Conservation (phyloP, 2,797 vertebrate genomes). For the Chaenodraco wilsoni region DNA sequence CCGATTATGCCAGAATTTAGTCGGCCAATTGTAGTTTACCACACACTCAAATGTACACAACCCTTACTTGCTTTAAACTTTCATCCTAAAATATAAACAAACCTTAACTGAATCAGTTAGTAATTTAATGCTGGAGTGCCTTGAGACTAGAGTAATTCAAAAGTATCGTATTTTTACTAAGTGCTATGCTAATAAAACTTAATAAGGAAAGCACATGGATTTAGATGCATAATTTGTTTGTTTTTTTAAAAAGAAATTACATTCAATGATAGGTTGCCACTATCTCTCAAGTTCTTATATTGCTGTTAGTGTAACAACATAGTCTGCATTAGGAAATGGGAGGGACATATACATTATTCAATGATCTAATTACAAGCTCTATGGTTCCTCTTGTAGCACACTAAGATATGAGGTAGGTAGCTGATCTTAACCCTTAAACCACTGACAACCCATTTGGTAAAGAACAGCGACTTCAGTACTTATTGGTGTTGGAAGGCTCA, state of each 20-base stretch:
- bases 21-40: slow-evolving; percentile 2
- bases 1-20: neutral
- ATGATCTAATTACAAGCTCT: neutral
- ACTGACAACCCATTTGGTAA: neutral
- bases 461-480: neutral
- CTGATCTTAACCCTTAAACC: neutral
- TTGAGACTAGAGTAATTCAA: slow-evolving; percentile 1
- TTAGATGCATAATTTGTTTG: neutral
- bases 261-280: neutral
- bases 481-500: neutral
- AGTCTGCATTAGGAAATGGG: neutral
- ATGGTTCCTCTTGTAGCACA: neutral
- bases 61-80: neutral
- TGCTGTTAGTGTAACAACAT: neutral
- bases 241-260: neutral
- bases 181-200: neutral
- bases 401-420: neutral
- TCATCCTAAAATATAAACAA: slow-evolving; percentile 40
- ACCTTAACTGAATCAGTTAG: slow-evolving; percentile 32
- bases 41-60: slow-evolving; percentile 13
- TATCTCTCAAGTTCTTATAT: neutral
- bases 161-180: neutral
- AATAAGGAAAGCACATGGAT: neutral
- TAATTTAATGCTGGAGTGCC: slow-evolving; percentile 18
- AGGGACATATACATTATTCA: neutral